phyloP scores from a whole-genome alignment of 1,140 invertebrate genomes.

The Zaprionus gabonicus region DNA sequence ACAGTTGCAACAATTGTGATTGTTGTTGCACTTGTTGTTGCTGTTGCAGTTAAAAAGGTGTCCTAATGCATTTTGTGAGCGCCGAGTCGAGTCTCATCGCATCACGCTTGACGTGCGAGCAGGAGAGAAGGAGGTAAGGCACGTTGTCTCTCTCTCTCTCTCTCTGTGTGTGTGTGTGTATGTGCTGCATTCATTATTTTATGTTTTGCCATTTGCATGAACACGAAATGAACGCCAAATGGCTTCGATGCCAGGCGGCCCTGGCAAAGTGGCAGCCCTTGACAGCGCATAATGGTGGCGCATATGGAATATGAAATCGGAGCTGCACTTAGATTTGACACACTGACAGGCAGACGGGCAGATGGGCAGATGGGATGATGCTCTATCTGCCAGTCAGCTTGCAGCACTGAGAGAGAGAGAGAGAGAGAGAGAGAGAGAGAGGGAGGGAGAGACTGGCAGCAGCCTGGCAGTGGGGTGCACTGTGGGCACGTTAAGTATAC shows the following conservation, averaged over 20 bases:
- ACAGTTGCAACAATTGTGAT: neutral
- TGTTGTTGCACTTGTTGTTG: neutral
- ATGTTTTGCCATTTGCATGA: slow-evolving; percentile 21
- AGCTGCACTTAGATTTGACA: slow-evolving; percentile 44
- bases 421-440: slow-evolving; percentile 5
- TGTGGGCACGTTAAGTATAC: slow-evolving; percentile 29
- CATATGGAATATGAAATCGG: slow-evolving; percentile 21
- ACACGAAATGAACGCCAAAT: slow-evolving; percentile 29
- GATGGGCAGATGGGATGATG: neutral
- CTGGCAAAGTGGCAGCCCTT: slow-evolving; percentile 14
- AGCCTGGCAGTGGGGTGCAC: neutral
- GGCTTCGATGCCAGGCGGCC: slow-evolving; percentile 19
- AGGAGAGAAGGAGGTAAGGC: neutral
- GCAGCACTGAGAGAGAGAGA: no score
- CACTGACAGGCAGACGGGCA: slow-evolving; percentile 1
- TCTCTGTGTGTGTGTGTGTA: neutral
- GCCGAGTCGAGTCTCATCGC: neutral
- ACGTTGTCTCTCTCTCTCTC: no score
- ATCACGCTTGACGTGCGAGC: neutral
- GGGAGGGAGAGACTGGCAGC: slow-evolving; percentile 9
- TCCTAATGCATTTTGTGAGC: neutral
- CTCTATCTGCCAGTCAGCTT: neutral
- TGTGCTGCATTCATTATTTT: slow-evolving; percentile 25
- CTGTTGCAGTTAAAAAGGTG: neutral
- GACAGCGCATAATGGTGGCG: slow-evolving; percentile 32